A percentile compares a stretch with the other conserved stretches of the same genome.
Evolutionary conservation across 2,113 vertebrate genomes (phyloP).

Genomic region (Athene cunicularia): DNA sequence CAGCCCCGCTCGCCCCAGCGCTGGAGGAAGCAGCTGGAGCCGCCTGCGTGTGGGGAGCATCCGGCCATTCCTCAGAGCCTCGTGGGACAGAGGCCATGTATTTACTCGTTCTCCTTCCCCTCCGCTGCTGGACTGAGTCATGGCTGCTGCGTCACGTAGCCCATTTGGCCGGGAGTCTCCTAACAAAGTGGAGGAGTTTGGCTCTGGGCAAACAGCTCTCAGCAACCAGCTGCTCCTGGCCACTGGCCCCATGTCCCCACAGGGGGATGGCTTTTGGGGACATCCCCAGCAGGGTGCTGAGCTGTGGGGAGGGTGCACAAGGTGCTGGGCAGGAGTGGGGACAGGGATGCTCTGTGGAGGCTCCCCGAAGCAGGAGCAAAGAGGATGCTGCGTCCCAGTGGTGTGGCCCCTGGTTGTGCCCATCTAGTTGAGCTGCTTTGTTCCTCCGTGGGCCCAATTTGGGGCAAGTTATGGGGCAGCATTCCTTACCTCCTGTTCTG

Average conservation of each 20-base stretch:
- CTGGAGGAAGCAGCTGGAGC: neutral
- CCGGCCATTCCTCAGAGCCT: neutral
- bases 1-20: neutral
- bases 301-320: neutral
- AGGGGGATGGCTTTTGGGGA: neutral
- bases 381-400: neutral
- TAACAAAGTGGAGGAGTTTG: fast-evolving
- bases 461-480: neutral
- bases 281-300: neutral
- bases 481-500: fast-evolving
- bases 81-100: fast-evolving
- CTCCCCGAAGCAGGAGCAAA: neutral
- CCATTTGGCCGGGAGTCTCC: neutral
- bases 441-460: neutral
- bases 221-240: neutral
- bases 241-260: fast-evolving
- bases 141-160: neutral
- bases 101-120: neutral
- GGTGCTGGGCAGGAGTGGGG: neutral
- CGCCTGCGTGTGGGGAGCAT: fast-evolving
- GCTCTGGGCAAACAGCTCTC: neutral
- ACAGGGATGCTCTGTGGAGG: neutral
- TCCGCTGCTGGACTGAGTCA: neutral
- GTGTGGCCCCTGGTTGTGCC: neutral
- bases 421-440: neutral